Base-by-base conservation (phyloP, 2,888 invertebrate species). In the Andrena minutula region DNA sequence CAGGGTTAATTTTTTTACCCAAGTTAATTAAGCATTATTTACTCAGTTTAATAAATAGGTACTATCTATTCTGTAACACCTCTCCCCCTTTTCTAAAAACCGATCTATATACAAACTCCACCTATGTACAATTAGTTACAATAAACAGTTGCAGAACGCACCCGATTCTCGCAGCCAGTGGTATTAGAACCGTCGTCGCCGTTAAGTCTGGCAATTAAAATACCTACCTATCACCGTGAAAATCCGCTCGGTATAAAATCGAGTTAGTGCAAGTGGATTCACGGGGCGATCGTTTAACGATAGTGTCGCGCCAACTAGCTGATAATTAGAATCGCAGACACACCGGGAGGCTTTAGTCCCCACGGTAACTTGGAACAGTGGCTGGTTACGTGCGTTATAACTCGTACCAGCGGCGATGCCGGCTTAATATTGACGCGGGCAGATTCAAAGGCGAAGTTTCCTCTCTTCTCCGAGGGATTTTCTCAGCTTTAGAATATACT, bases 391-490 rank as follows among this genome's bases (percentile, higher is more conserved):
- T 64, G 58, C 69, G 77, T 41, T 75, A 77, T 71, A 76, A 79
- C 75, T 68, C 60, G 58, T 26, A 32, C 35, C 10, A 28, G 53
- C 35, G 58, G 30, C 80, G 61, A 87, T 77, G 63, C 30, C 80
- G 65, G 85, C 83, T 86, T 86, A 82, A 75, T 86, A 86, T 84
- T 75, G 82, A 82, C 82, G 82, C 69, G 51, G 63, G 30, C 63
- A 79, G 79, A 84, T 82, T 82, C 72, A 78, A 80, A 77, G 80
- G 77, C 79, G 28, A 86, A 86, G 87, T 86, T 86, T 84, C 87
- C 87, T 72, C 86, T 84, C 85, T 77, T 84, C 85, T 82, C 79
- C 28, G 65, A 78, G 78, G 87, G 86, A 86, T 86, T 86, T 86
- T 86, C 87, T 75, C 77, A 82, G 86, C 87, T 87, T 84, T 76